phyloP scores from a whole-genome alignment of 2,797 vertebrate species.

The Meda fulgida region DNA sequence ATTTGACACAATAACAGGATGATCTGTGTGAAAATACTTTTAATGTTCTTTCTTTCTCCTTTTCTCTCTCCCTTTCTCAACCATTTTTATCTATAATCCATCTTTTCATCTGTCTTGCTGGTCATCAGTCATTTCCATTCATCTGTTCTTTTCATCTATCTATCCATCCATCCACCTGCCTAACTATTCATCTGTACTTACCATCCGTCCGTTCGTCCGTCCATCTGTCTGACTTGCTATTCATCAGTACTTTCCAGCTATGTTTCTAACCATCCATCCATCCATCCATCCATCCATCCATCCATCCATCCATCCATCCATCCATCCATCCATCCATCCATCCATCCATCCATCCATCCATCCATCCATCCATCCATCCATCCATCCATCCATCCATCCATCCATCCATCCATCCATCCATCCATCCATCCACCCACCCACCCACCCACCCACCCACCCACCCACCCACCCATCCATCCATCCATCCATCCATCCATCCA shows the following conservation, averaged over 20 bases:
- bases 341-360: neutral
- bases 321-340: neutral
- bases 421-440: rapidly evolving
- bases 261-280: no score
- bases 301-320: neutral
- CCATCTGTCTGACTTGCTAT: no score
- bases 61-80: neutral
- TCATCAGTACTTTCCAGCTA: neutral
- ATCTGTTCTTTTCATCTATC: neutral
- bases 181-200: no score
- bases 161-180: no score
- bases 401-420: neutral
- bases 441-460: neutral
- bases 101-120: neutral
- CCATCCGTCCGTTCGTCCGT: neutral
- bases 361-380: neutral
- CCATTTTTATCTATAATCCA: neutral
- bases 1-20: neutral
- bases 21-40: neutral
- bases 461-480: neutral
- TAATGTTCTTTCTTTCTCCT: neutral
- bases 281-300: no score
- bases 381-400: neutral
- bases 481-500: neutral
- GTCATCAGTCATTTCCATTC: neutral